Percentiles rank a stretch among this genome's conserved stretches.
Conservation (phyloP, 1,140 invertebrate genomes). For the Asobara japonica region DNA sequence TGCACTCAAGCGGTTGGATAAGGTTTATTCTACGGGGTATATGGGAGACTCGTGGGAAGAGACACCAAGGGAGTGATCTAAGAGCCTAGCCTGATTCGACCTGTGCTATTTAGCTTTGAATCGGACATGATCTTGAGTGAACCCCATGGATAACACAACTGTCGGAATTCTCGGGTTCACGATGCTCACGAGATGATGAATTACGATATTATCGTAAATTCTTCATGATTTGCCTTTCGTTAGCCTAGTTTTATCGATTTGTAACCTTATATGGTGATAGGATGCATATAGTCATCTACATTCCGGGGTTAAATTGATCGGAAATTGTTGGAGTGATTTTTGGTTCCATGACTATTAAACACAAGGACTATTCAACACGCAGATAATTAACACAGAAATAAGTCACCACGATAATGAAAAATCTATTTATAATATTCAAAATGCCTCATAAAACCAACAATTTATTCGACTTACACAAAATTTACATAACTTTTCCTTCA, state of each 20-base stretch:
- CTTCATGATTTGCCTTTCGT: background rate
- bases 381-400: too few species aligned
- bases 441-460: too few species aligned
- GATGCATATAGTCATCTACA: too few species aligned
- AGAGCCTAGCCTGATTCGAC: slow-evolving; percentile 41
- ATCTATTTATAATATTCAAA: too few species aligned
- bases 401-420: too few species aligned
- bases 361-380: too few species aligned
- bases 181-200: background rate
- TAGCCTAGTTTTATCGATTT: background rate
- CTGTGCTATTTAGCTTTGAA: slow-evolving; percentile 32
- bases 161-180: background rate
- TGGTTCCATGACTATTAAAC: too few species aligned
- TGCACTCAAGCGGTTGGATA: slow-evolving; percentile 25
- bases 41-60: slow-evolving; percentile 52
- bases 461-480: too few species aligned
- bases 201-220: background rate
- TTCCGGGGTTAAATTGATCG: too few species aligned
- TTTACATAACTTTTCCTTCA: too few species aligned
- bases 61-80: slow-evolving; percentile 37
- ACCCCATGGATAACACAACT: background rate
- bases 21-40: background rate
- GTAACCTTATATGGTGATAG: too few species aligned
- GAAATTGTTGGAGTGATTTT: too few species aligned
- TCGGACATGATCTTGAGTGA: slow-evolving; percentile 31